Evolutionary conservation across 2,888 invertebrate genomes (phyloP).

Genomic region (Amphipoea lucens): DNA sequence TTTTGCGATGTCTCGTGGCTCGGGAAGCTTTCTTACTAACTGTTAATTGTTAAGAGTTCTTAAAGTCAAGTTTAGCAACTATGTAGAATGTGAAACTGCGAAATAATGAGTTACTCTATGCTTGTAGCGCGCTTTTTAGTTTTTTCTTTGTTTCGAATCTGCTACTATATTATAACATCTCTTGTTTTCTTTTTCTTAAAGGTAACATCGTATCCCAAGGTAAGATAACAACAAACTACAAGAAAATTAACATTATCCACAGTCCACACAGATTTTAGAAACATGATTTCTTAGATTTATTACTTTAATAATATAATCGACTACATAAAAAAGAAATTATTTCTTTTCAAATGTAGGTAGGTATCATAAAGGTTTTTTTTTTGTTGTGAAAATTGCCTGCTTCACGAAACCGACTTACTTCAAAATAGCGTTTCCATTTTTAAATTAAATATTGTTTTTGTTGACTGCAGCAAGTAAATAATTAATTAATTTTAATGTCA

Average conservation of each 20-base stretch:
- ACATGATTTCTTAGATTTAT: background rate
- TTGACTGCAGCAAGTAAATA: background rate
- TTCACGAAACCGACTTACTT: background rate
- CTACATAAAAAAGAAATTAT: background rate
- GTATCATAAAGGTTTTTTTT: background rate
- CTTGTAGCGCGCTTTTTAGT: constrained; percentile 24
- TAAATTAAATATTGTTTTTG: constrained; percentile 3
- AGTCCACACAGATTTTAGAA: background rate
- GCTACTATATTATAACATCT: constrained; percentile 56
- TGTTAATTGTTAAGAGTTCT: background rate
- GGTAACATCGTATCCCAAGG: constrained; percentile 60
- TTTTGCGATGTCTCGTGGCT: background rate
- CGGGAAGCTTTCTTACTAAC: background rate
- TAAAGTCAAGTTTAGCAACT: constrained; percentile 3
- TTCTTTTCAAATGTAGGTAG: background rate
- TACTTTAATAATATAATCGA: background rate
- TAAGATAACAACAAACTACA: constrained; percentile 54
- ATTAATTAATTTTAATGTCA: constrained; percentile 15
- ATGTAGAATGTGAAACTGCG: constrained; percentile 19
- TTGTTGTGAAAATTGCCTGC: background rate
- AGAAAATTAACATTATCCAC: constrained; percentile 11
- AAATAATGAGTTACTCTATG: constrained; percentile 10
- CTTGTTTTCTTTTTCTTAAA: constrained; percentile 64
- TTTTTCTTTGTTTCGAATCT: constrained; percentile 27
- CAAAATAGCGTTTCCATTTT: constrained; percentile 13